Evolutionary conservation across 2,113 vertebrate genomes (phyloP), one percentile per base, ranked within the genome.

Genomic region (Anarrhichthys ocellatus): DNA sequence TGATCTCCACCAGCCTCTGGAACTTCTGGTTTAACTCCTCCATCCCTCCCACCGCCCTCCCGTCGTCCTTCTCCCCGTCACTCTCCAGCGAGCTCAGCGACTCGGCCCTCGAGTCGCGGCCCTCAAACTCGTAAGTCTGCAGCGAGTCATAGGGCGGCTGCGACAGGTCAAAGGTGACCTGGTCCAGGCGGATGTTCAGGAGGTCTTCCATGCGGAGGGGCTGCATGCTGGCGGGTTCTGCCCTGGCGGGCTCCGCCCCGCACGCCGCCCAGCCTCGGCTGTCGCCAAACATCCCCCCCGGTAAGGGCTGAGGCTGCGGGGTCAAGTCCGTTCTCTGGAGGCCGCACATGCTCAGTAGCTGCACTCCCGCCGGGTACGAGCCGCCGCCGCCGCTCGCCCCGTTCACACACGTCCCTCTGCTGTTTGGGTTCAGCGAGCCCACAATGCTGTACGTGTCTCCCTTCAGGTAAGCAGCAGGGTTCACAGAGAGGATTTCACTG

Each of bases 141-240:
- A 97, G 95, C 36, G 96, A 98, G 91, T 98, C 97, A 29, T 97
- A 97, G 1, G 97, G 97, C 0, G 97, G 97, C 88, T 96, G 96
- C 2, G 96, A 89, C 61, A 95, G 96, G 93, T 98, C 97, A 62
- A 94, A 95, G 68, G 96, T 97, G 10, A 96, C 96, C 91, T 94
- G 95, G 1, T 93, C 94, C 42, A 98, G 93, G 13, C 96, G 95
- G 87, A 96, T 92, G 1, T 94, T 95, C 66, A 97, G 92, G n/a
- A 97, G 94, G 82, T 97, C 95, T 0, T 95, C 96, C 92, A 97
- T 96, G 20, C 87, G 85, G 6, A 95, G 81, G 2, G 94, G 93
- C 81, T 93, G 89, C 0, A 86, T 88, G 79, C 83, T 83, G 24
- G 74, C 3, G 0, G 24, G 73, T 3, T 76, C 82, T 18, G 76